Evolutionary conservation across 2,888 invertebrate genomes (phyloP).

Genomic region (Hypselothyrea guttata): DNA sequence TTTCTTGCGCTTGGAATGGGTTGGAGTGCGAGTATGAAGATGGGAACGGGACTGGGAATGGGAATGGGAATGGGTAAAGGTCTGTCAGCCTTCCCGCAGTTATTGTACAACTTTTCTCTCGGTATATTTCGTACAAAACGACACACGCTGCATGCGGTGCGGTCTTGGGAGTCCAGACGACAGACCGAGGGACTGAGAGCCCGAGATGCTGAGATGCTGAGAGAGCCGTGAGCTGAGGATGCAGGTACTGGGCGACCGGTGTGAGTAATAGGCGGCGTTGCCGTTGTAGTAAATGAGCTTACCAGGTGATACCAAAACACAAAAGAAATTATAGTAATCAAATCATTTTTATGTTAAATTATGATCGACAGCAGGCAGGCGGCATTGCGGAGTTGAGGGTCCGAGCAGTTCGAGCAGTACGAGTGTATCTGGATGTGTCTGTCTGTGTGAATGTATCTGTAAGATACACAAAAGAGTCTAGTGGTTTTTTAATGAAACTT

Average conservation of each 20-base stretch:
- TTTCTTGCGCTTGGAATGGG: constrained; percentile 34
- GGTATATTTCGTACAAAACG: constrained; percentile 61
- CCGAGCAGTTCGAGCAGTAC: no score
- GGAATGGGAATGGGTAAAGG: not conserved
- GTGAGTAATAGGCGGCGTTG: constrained; percentile 80
- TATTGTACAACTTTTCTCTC: constrained; percentile 43
- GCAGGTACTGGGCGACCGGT: constrained; percentile 44
- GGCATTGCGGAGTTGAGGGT: constrained; percentile 21
- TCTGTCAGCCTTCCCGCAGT: constrained; percentile 61
- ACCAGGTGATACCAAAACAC: constrained; percentile 79
- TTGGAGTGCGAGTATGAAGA: not conserved
- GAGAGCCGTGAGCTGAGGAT: no score
- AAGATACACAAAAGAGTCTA: constrained; percentile 43
- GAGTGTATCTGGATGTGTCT: not conserved
- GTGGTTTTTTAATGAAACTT: constrained; percentile 75
- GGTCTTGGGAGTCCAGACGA: constrained; percentile 46
- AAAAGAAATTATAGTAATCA: constrained; percentile 77
- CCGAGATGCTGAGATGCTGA: no score
- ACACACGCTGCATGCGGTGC: constrained; percentile 78
- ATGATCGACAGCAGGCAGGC: constrained; percentile 77
- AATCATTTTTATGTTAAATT: constrained; percentile 77
- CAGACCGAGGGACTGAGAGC: no score
- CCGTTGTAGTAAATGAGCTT: constrained; percentile 79
- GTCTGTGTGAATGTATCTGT: constrained; percentile 30
- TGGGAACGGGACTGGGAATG: not conserved